Percentiles rank a stretch among this genome's conserved stretches.
Conservation (phyloP, 2,113 vertebrate genomes). For the Varanus salvator region DNA sequence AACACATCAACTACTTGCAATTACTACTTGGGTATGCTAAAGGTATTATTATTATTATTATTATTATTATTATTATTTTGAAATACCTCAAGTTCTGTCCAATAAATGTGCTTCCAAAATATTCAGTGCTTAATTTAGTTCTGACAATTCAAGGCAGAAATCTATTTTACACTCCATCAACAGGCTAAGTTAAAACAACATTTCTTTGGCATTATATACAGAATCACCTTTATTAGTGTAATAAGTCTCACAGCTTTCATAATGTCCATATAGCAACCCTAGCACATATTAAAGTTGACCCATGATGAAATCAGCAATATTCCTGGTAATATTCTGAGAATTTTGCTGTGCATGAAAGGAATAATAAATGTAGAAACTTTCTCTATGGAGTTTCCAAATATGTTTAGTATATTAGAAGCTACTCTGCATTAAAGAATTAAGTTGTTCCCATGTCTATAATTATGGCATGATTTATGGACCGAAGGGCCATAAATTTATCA, state of each 20-base stretch:
- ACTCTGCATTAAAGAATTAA: neutral
- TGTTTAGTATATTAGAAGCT: neutral
- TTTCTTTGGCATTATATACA: conserved; percentile 21
- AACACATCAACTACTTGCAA: neutral
- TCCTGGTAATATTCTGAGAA: neutral
- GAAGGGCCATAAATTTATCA: neutral
- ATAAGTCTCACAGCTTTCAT: conserved; percentile 1
- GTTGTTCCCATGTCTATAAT: neutral
- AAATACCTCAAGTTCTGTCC: neutral
- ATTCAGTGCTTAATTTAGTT: neutral
- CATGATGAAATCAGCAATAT: conserved; percentile 26
- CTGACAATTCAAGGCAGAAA: conserved; percentile 2
- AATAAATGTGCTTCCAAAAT: neutral
- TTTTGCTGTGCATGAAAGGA: neutral
- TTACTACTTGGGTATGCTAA: neutral
- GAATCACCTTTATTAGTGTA: conserved; percentile 23
- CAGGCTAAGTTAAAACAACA: conserved; percentile 15
- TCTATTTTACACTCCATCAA: conserved; percentile 14
- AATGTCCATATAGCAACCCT: conserved; percentile 12
- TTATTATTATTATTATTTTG: neutral
- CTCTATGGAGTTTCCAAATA: neutral
- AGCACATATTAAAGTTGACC: conserved; percentile 28
- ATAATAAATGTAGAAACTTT: conserved; percentile 16
- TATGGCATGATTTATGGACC: neutral
- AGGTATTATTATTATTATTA: no score